Conservation (phyloP, 2,113 vertebrate genomes). For the Hyperoodon ampullatus region DNA sequence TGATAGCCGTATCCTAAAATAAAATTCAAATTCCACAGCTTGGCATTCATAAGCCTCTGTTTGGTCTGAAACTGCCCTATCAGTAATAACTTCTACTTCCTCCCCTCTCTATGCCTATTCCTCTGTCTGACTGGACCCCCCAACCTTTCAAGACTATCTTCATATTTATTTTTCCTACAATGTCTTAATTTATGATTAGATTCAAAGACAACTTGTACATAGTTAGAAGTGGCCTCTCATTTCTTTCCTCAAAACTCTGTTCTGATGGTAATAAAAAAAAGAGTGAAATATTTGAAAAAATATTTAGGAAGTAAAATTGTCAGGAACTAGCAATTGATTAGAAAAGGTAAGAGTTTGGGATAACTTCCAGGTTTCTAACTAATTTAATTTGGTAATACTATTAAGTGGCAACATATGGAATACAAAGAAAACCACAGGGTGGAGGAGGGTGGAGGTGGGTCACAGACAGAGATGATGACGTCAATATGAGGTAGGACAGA, state of each 20-base stretch:
- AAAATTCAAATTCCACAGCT: neutral
- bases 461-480: neutral
- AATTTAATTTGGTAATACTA: neutral
- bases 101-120: neutral
- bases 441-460: neutral
- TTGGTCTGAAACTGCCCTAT: neutral
- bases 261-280: neutral
- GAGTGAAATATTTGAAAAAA: neutral
- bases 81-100: neutral
- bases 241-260: neutral
- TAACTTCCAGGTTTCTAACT: neutral
- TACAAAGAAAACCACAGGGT: neutral
- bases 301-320: neutral
- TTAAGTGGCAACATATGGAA: neutral
- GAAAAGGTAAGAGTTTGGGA: neutral
- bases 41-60: neutral
- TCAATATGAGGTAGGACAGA: neutral
- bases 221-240: neutral
- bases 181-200: neutral
- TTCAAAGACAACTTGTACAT: neutral
- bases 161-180: neutral
- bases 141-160: neutral
- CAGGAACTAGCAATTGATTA: neutral
- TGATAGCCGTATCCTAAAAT: neutral
- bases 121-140: neutral